phyloP scores from a whole-genome alignment of 2,797 vertebrate species.

The Notolabrus celidotus region DNA sequence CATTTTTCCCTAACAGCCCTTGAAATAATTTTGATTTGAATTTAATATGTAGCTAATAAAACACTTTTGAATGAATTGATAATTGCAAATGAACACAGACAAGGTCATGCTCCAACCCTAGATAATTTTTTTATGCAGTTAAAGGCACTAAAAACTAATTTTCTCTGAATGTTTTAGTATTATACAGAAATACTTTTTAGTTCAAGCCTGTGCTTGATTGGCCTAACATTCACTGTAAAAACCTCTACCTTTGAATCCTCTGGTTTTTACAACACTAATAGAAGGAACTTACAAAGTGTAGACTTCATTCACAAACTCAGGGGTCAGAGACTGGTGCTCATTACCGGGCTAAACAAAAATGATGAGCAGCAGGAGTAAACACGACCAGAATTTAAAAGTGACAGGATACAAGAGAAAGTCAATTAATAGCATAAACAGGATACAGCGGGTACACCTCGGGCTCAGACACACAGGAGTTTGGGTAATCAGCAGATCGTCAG shows the following conservation, averaged over 20 bases:
- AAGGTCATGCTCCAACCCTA: neutral
- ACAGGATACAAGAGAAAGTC: slow-evolving; percentile 6
- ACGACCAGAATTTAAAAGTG: slow-evolving; percentile 8
- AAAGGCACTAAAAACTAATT: neutral
- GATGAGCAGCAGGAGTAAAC: slow-evolving; percentile 1
- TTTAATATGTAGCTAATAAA: neutral
- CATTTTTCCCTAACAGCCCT: neutral
- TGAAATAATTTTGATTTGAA: neutral
- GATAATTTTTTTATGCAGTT: slow-evolving; percentile 12
- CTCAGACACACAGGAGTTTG: neutral
- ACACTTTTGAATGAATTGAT: neutral
- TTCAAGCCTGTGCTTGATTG: neutral
- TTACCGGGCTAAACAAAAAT: neutral
- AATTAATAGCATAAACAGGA: slow-evolving; percentile 6
- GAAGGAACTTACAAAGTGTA: neutral
- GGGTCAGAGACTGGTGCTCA: slow-evolving; percentile 6
- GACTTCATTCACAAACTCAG: neutral
- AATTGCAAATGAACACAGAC: neutral
- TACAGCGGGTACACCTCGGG: slow-evolving; percentile 2
- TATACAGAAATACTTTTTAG: neutral
- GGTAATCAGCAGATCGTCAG: slow-evolving; percentile 7
- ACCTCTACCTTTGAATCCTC: neutral
- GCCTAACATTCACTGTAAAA: neutral
- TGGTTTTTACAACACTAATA: neutral
- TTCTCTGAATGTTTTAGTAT: too few relatives aligned